Base-by-base conservation (phyloP, 2,113 vertebrate genomes). In the Turnix velox region DNA sequence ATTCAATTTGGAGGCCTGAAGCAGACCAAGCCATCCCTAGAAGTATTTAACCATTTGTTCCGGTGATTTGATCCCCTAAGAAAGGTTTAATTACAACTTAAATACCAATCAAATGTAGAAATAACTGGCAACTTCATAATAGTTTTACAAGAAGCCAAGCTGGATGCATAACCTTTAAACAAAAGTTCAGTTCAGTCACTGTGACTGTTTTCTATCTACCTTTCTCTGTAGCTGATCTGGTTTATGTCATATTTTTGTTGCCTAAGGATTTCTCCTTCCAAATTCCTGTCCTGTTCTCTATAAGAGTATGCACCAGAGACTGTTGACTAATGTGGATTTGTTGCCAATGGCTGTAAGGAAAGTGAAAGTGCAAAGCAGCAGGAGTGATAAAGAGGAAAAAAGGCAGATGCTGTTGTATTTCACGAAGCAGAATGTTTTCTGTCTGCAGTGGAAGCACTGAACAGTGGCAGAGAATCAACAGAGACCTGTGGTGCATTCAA, bases 231-330 rank as follows among this genome's bases (percentile, higher is more conserved):
- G 58, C 48, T 85, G 74, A 24, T 95, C 88, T 93, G 87, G 52
- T 81, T 89, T 66, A 25, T 89, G 52, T 92, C 45, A 49, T 54
- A n/a, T n/a, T 92, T 95, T 87, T 78, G 68, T 55, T 84, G 82
- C 59, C 28, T 51, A 8, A 69, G 35, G 45, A 39, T 82, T 92
- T 76, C 42, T 74, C 39, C 48, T 89, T 90, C 92, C 62, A 46
- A 3, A 72, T 61, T 33, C 68, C 58, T 61, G 42, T 28, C 18
- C 48, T 74, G 2, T 46, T 58, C 75, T 68, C 13, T 18, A 14
- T 19, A 83, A 30, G 20, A 84, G 5, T 13, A 51, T 27, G 43
- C 65, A 51, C 35, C 46, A 63, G 61, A 37, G 73, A 19, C 59
- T 27, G 39, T 48, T 16, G 30, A 43, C 54, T 96, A 51, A 55